These are phyloP conservation scores for Villa cingulata DNA, from an alignment of 2,888 invertebrate genomes.

Conservation along the genomic window DNA sequence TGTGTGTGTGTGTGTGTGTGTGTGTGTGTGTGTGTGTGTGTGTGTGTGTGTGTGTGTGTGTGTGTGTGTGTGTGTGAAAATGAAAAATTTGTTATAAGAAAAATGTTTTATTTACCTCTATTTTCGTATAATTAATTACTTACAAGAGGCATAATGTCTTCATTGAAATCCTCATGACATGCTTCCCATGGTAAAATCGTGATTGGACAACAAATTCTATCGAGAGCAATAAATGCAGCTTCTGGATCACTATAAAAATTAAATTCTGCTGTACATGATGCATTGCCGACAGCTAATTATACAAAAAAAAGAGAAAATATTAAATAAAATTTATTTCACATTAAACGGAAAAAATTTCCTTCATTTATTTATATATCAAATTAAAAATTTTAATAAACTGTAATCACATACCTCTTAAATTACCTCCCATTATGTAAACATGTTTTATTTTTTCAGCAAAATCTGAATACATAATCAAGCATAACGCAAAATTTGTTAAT, in stretches of 20 bases:
- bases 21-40: too few relatives aligned
- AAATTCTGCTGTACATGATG: conserved; percentile 52
- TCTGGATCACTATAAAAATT: conserved; percentile 68
- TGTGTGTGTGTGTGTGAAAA: too few relatives aligned
- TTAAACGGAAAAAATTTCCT: too few relatives aligned
- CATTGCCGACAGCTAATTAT: conserved; percentile 42
- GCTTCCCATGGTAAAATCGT: conserved; percentile 59
- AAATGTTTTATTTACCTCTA: too few relatives aligned
- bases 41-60: too few relatives aligned
- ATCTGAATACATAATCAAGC: conserved; percentile 51
- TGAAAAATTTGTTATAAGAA: too few relatives aligned
- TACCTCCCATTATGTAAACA: conserved; percentile 67
- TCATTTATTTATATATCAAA: too few relatives aligned
- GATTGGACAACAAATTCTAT: conserved; percentile 42
- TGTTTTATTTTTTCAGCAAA: conserved; percentile 51
- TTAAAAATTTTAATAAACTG: too few relatives aligned
- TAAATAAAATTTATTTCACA: too few relatives aligned
- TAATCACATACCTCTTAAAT: conserved; percentile 52
- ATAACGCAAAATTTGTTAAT: conserved; percentile 65
- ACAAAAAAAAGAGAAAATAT: too few relatives aligned
- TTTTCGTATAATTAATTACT: too few relatives aligned
- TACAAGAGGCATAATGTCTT: conserved; percentile 26
- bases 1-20: too few relatives aligned
- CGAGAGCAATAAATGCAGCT: conserved; percentile 58
- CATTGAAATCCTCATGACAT: conserved; percentile 30